A percentile compares a stretch with the other conserved stretches of the same genome.
phyloP scores from a whole-genome alignment of 2,888 invertebrate species.

The Troides helena region DNA sequence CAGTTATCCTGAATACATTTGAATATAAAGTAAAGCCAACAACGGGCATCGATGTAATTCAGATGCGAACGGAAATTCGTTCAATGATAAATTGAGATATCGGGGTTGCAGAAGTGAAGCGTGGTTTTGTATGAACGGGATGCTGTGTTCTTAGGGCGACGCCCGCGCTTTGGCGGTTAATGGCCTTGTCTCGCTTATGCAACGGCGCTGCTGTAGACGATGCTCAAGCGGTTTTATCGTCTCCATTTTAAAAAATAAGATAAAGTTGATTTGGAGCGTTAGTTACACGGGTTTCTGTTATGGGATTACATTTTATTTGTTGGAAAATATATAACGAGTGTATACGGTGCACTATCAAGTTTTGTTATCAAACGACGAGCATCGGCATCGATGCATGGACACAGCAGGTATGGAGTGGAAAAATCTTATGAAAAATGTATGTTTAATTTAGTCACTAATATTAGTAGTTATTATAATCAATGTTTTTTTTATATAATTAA shows the following conservation, averaged over 20 bases:
- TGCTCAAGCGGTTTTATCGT: slow-evolving; percentile 9
- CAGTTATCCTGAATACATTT: slow-evolving; percentile 39
- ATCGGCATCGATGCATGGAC: too few species aligned
- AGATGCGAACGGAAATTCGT: slow-evolving; percentile 42
- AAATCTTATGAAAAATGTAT: too few species aligned
- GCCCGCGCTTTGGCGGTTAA: slow-evolving; percentile 29
- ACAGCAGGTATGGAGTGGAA: too few species aligned
- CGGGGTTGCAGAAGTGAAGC: slow-evolving; percentile 13
- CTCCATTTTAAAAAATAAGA: slow-evolving; percentile 7
- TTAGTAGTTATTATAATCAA: too few species aligned
- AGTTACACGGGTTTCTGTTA: background rate
- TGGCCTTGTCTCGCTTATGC: slow-evolving; percentile 24
- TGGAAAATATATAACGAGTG: background rate
- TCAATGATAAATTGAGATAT: slow-evolving; percentile 15
- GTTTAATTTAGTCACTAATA: too few species aligned
- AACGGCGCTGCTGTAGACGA: slow-evolving; percentile 12
- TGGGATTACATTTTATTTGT: background rate
- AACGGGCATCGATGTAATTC: slow-evolving; percentile 45
- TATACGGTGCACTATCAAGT: too few species aligned
- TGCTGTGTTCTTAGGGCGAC: slow-evolving; percentile 24
- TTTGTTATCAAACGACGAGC: too few species aligned
- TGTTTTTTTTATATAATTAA: too few species aligned
- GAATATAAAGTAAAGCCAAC: slow-evolving; percentile 50
- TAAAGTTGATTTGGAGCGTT: slow-evolving; percentile 7
- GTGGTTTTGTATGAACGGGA: slow-evolving; percentile 20